phyloP scores from a whole-genome alignment of 2,797 vertebrate species.

The Simalia tracyae region DNA sequence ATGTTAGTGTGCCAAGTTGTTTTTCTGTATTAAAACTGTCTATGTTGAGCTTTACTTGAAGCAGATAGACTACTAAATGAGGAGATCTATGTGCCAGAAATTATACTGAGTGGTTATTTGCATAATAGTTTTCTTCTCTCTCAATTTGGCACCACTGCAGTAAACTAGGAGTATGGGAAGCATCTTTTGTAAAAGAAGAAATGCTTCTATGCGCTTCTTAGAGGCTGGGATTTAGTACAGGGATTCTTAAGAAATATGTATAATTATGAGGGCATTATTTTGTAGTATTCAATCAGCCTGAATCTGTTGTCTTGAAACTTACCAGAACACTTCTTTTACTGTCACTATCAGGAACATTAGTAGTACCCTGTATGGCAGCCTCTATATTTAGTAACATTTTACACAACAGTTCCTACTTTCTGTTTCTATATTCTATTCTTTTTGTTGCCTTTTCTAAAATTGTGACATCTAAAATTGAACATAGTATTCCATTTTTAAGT shows the following conservation, averaged over 20 bases:
- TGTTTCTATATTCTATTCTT: not conserved
- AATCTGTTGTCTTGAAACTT: not conserved
- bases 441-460: not conserved
- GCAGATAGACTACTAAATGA: constrained; percentile 64
- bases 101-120: constrained; percentile 9
- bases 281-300: not conserved
- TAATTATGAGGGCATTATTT: not conserved
- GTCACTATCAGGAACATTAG: not conserved
- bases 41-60: constrained; percentile 47
- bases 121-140: not conserved
- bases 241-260: not conserved
- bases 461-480: not conserved
- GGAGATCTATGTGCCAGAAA: constrained; percentile 56
- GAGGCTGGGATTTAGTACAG: not conserved
- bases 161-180: not conserved
- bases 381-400: not conserved
- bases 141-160: not conserved
- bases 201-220: not conserved
- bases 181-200: not conserved
- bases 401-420: not conserved
- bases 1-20: constrained; percentile 15
- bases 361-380: not conserved
- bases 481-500: not conserved
- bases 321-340: not conserved
- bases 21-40: constrained; percentile 37